Evolutionary conservation across 2,797 vertebrate genomes (phyloP), one percentile per base, ranked within the genome.

Genomic region (Crenuchus spilurus): DNA sequence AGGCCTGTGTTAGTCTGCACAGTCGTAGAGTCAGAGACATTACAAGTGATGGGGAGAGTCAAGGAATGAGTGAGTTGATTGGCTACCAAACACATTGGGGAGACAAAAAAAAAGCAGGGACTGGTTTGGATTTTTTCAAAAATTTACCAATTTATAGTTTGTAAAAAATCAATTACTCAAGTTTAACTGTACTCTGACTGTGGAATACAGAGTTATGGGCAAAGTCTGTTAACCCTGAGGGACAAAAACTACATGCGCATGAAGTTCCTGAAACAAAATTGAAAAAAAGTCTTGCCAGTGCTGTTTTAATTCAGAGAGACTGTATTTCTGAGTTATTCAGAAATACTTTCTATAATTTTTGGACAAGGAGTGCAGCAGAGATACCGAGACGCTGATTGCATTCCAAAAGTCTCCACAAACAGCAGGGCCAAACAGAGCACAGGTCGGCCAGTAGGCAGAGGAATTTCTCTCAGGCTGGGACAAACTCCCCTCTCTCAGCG

Each of bases 401-500:
- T 55, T 63, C 52, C 26, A n/a, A n/a, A n/a, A n/a, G 28, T 22
- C 31, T 24, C 39, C 31, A 33, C n/a, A 6, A 16, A 66, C 46
- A 71, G 67, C 31, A 35, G 65, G 57, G 60, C 37, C 52, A 60
- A 61, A 44, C 52, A 28, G 54, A 26, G 11, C 67, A 57, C 73
- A 39, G 63, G 57, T 52, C 60, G 51, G 64, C 7, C 35, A 64
- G 63, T 44, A 63, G 57, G 42, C 64, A 52, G 42, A 35, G 58
- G 64, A 63, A 54, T 69, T 41, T 65, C 58, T 37, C 60, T 37
- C 44, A 60, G 63, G 20, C 60, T 22, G 49, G 20, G 62, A 67
- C 73, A 69, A 39, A 37, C 42, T 70, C 71, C 62, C 35, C 1
- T 62, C 22, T 67, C 70, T 75, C 69, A 64, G 63, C 26, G 60